Base-by-base conservation (phyloP, 2,888 invertebrate genomes). In the Drosophila engyochracea region DNA sequence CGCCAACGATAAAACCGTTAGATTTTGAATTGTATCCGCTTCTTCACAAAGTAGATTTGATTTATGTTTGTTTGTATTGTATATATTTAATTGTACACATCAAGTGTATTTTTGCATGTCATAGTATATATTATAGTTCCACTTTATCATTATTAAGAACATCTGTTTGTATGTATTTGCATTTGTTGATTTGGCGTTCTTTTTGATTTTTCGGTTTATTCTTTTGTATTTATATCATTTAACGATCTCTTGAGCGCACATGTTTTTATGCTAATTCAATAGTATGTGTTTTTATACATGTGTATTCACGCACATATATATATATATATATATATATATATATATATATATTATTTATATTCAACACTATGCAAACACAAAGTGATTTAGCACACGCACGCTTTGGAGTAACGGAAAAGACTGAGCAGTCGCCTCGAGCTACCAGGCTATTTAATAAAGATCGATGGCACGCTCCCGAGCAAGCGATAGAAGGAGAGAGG, bases 371-470 rank as follows among this genome's bases (percentile, higher is more conserved):
- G n/a, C 25, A 57, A 28, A 41, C 35, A 58, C 14, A 54, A 14
- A 25, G 7, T 10, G 35, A 54, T n/a, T 54, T 7, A 59, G 44
- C 76, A 47, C 59, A 64, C 81, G 81, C 69, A 70, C 88, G 74
- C 62, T 28, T 53, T 73, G 85, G 79, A 87, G 76, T 85, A 76
- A 85, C 81, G 70, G 58, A 65, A 68, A 59, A 74, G 78, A 85
- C 75, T 85, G 87, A 86, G 70, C 64, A 51, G 22, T 30, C 33
- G 39, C 37, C 59, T 54, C 28, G 14, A 37, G 53, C 63, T 55
- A 30, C 51, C 74, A 64, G 58, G 51, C 70, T 52, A 57, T 77
- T 89, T 83, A 74, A 68, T 64, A 47, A 37, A 77, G 81, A 82
- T 81, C 75, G 53, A 19, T 66, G 30, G 71, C 66, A 39, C 30